These are phyloP conservation scores for Drosophila pachea DNA, from an alignment of 1,140 invertebrate species.

Conservation along the genomic window DNA sequence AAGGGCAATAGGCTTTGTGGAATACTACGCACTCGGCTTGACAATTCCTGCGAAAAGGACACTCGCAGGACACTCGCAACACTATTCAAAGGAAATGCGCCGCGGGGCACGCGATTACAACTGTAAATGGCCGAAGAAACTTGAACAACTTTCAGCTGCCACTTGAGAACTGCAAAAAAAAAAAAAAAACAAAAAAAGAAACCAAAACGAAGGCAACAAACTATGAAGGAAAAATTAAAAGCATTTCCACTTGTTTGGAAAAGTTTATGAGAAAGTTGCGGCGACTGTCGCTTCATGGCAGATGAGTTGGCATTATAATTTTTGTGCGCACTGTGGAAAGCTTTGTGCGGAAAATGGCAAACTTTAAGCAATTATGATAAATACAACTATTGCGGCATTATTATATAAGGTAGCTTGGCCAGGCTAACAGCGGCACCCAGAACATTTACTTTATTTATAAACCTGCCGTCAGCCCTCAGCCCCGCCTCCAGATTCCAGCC, in stretches of 20 bases:
- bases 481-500: neutral
- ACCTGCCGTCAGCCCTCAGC: no score
- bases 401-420: conserved; percentile 2
- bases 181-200: neutral
- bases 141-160: conserved; percentile 13
- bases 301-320: conserved; percentile 37
- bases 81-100: neutral
- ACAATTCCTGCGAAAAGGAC: neutral
- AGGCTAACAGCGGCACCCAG: neutral
- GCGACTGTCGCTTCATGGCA: conserved; percentile 27
- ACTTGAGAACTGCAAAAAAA: neutral
- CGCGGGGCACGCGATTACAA: conserved; percentile 1
- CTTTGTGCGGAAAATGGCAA: neutral
- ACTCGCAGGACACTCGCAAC: no score
- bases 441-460: neutral
- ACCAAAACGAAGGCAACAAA: neutral
- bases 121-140: neutral
- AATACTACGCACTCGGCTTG: neutral
- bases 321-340: conserved; percentile 18
- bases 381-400: conserved; percentile 2
- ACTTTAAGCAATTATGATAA: conserved; percentile 33
- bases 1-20: neutral
- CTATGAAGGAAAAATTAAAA: conserved; percentile 12
- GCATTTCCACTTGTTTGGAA: conserved; percentile 13
- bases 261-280: conserved; percentile 9